Evolutionary conservation across 2,113 vertebrate genomes (phyloP), one percentile per base, ranked within the genome.

Genomic region (Centrocercus urophasianus): DNA sequence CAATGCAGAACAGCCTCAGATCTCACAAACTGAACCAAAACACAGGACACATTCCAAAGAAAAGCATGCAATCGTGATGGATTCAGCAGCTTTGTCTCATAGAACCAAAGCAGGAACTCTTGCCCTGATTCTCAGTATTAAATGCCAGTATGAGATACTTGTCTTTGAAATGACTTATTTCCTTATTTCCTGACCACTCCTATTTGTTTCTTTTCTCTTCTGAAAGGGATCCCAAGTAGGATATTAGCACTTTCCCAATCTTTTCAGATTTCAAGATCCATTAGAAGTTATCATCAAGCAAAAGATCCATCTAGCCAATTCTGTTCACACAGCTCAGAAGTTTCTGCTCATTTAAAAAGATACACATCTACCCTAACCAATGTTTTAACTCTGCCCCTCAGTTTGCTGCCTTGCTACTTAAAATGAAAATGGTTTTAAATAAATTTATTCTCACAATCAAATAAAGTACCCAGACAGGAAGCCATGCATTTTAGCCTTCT

Each of bases 11-110:
- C 79, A 96, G 45, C 89, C 75, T 79, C 85, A 93, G 45, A 83
- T 83, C 64, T 78, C 74, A 57, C 61, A 43, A 85, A 85, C 83
- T 67, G 83, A 86, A 63, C 64, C 64, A 91, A 95, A 96, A 91
- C 79, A 94, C 30, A 80, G 72, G 64, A 95, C 93, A 83, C 63
- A 94, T 77, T 89, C 47, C 82, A 66, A 93, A 95, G 67, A 70
- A 89, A 95, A 92, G 85, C 67, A 95, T 93, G 78, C 50, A 92
- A 63, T 6, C 69, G 64, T 80, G 48, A 89, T 13, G 15, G 50
- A 86, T 72, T 32, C 66, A 76, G 54, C 67, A 89, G 36, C n/a
- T 87, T 57, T 43, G 16, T 70, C 71, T 86, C 50, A 77, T 30
- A 93, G 48, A 79, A 82, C 12, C 36, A 28, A 78, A 77, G 43